Percentiles rank a stretch among this genome's conserved stretches.
These are phyloP conservation scores for Tapera naevia DNA, from an alignment of 2,797 vertebrate genomes.

Conservation along the genomic window DNA sequence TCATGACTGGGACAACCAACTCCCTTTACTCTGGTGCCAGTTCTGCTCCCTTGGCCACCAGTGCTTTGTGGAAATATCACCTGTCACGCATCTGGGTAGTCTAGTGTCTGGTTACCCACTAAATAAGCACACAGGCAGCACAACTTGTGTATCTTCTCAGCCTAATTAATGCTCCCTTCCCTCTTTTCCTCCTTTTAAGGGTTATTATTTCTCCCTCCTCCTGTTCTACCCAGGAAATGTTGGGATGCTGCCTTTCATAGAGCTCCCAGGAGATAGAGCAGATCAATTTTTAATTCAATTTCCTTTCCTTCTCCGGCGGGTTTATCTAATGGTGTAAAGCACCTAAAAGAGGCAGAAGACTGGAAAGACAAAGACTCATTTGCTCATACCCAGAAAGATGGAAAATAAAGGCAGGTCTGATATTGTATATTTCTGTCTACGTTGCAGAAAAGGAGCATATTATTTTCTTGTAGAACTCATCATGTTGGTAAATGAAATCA, in stretches of 20 bases:
- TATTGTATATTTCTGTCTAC: background rate
- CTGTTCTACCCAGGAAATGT: background rate
- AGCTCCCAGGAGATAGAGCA: background rate
- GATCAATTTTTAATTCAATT: constrained; percentile 20
- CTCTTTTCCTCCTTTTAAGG: background rate
- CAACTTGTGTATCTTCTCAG: background rate
- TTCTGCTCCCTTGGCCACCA: accelerated
- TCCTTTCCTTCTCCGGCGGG: accelerated
- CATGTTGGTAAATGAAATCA: background rate
- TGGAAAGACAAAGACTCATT: background rate
- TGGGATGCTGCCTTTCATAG: background rate
- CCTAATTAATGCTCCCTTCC: background rate
- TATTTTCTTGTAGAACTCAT: background rate
- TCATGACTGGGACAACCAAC: background rate
- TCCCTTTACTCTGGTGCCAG: background rate
- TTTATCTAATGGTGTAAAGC: background rate
- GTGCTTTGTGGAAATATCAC: background rate
- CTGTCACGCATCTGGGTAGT: too few species aligned
- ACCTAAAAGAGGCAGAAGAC: background rate
- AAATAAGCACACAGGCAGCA: background rate
- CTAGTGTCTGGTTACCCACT: background rate
- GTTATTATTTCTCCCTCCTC: background rate
- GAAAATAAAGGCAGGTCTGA: background rate
- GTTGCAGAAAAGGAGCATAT: background rate
- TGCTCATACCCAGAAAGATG: background rate